These are phyloP conservation scores for Nothoprocta perdicaria DNA, from an alignment of 2,113 vertebrate genomes.

Conservation along the genomic window DNA sequence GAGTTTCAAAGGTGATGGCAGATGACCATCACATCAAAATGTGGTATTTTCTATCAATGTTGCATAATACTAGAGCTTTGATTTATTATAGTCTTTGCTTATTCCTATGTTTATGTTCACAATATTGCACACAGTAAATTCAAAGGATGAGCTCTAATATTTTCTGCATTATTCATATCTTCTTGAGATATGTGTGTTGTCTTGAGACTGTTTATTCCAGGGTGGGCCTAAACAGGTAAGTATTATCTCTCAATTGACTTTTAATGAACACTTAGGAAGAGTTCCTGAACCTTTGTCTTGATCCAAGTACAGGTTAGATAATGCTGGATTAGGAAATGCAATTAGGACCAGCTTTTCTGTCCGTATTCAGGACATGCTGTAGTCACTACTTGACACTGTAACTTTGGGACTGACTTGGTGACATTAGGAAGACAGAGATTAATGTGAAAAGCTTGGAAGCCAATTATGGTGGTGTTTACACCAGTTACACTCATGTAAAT, in stretches of 20 bases:
- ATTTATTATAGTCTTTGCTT: not conserved
- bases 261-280: not conserved
- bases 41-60: not conserved
- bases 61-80: not conserved
- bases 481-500: not conserved
- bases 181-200: not conserved
- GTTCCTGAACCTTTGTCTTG: not conserved
- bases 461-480: not conserved
- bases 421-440: not conserved
- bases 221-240: not conserved
- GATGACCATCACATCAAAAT: not conserved
- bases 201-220: not conserved
- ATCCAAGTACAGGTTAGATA: not conserved
- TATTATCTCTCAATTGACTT: not conserved
- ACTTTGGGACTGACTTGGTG: not conserved
- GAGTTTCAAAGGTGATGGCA: not conserved
- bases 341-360: not conserved
- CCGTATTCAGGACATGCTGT: not conserved
- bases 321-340: not conserved
- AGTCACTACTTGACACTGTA: not conserved
- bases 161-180: not conserved
- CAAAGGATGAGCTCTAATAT: not conserved
- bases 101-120: not conserved
- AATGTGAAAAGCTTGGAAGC: not conserved
- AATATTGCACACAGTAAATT: not conserved